A percentile compares a stretch with the other conserved stretches of the same genome.
These are phyloP conservation scores for Saimiri boliviensis DNA, from an alignment of 2,113 vertebrate species.

Conservation along the genomic window DNA sequence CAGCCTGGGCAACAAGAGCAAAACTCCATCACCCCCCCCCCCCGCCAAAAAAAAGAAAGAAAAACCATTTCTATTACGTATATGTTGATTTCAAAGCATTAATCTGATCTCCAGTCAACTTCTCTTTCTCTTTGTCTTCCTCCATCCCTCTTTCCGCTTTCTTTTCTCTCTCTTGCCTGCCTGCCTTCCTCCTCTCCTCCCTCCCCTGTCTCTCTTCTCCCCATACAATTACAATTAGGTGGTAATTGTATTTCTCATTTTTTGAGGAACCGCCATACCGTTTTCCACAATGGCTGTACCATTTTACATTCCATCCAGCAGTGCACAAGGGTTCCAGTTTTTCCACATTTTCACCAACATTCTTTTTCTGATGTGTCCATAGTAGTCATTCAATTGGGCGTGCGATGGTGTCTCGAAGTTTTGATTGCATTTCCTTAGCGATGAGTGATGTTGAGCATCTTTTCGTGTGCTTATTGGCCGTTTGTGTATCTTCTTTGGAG, in stretches of 20 bases:
- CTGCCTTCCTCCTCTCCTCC: too few relatives aligned
- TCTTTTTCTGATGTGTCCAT: not conserved
- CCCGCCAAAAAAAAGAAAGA: too few relatives aligned
- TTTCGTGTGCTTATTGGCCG: not conserved
- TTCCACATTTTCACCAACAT: not conserved
- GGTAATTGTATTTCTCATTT: not conserved
- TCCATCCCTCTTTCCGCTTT: too few relatives aligned
- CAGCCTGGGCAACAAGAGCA: too few relatives aligned
- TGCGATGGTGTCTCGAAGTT: not conserved
- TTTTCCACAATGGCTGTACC: not conserved
- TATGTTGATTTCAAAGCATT: too few relatives aligned
- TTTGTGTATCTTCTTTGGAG: not conserved
- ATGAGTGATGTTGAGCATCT: not conserved
- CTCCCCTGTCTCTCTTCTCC: too few relatives aligned
- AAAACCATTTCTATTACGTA: too few relatives aligned
- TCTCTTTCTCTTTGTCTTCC: too few relatives aligned
- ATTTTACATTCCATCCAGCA: not conserved
- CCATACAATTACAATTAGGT: not conserved
- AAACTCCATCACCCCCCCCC: too few relatives aligned
- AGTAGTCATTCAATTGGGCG: not conserved
- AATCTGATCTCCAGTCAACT: too few relatives aligned
- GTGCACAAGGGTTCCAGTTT: not conserved
- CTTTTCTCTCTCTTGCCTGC: too few relatives aligned
- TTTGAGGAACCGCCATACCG: not conserved
- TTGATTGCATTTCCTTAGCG: not conserved